phyloP scores from a whole-genome alignment of 2,888 invertebrate genomes.

The Furcula furcula region DNA sequence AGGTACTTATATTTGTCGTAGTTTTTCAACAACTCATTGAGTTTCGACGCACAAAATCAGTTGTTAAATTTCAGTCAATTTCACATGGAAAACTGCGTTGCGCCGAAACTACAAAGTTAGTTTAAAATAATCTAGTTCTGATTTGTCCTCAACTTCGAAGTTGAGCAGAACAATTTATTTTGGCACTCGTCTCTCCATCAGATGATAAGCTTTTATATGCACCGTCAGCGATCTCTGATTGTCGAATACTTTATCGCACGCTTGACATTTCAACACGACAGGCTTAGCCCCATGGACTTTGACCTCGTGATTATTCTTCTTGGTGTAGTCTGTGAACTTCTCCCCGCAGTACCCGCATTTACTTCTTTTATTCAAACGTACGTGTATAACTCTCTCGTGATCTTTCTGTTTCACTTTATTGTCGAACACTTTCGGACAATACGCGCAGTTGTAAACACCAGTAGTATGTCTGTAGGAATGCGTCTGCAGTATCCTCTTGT shows the following conservation, averaged over 20 bases:
- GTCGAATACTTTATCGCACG: conserved; percentile 70
- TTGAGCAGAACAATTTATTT: conserved; percentile 10
- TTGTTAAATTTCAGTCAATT: no score
- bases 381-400: conserved; percentile 46
- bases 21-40: no score
- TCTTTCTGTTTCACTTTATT: conserved; percentile 32
- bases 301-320: conserved; percentile 59
- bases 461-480: conserved; percentile 50
- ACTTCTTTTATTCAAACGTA: conserved; percentile 37
- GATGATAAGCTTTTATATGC: conserved; percentile 62
- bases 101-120: no score
- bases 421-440: conserved; percentile 66
- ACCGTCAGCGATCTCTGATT: conserved; percentile 70
- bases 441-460: conserved; percentile 51
- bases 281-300: conserved; percentile 59
- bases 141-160: no score
- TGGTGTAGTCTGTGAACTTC: conserved; percentile 60
- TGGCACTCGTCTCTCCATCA: conserved; percentile 38
- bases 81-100: no score
- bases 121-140: no score
- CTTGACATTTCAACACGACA: conserved; percentile 59
- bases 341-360: conserved; percentile 57
- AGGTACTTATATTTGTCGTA: no score
- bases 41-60: no score
- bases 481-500: conserved; percentile 34